Conservation (phyloP, 2,797 vertebrate species). For the Myotis pilosus region DNA sequence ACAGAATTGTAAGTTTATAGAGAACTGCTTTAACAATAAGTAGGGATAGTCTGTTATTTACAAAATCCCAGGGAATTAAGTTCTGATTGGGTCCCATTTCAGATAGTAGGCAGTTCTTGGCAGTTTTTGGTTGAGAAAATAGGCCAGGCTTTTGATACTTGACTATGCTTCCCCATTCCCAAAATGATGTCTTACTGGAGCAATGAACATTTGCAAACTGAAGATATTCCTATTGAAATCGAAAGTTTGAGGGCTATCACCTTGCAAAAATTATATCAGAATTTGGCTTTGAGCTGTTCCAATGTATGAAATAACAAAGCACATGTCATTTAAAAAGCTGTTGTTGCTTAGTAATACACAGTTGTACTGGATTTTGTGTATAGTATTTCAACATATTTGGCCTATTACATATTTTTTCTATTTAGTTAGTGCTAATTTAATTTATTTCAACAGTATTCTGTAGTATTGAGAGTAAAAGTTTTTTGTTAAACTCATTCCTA, state of each 20-base stretch:
- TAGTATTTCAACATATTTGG: not conserved
- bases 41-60: not conserved
- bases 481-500: not conserved
- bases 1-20: not conserved
- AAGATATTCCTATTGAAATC: not conserved
- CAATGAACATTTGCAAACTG: not conserved
- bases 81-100: not conserved
- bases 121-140: slow-evolving; percentile 6
- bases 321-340: slow-evolving; percentile 7
- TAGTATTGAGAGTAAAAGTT: not conserved
- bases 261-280: not conserved
- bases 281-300: not conserved
- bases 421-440: slow-evolving; percentile 13
- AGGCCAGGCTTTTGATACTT: slow-evolving; percentile 8
- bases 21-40: slow-evolving; percentile 14
- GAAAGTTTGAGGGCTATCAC: not conserved
- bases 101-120: slow-evolving; percentile 16
- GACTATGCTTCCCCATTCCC: not conserved
- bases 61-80: not conserved
- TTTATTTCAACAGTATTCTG: not conserved
- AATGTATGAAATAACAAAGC: not conserved
- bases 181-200: not conserved
- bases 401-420: not conserved
- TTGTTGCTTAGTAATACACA: slow-evolving; percentile 5
- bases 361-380: not conserved